Percentiles rank a stretch among this genome's conserved stretches.
Evolutionary conservation across 2,797 vertebrate genomes (phyloP).

Genomic region (Paratrypauchen microcephalus): DNA sequence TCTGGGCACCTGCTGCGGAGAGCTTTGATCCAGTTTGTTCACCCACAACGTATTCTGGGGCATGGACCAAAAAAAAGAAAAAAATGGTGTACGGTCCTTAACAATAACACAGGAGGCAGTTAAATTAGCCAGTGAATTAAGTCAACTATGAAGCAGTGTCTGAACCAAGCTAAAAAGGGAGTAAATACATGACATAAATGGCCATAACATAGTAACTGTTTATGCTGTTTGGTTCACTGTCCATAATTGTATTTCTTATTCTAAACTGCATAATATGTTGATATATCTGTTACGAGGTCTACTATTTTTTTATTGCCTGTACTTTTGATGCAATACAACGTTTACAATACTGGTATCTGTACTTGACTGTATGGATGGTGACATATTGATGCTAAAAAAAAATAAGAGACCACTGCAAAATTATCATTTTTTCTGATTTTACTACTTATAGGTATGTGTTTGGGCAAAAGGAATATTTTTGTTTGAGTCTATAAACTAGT

Average conservation of each 20-base stretch:
- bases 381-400: too few species aligned
- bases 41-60: slow-evolving; percentile 33
- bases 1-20: slow-evolving; percentile 24
- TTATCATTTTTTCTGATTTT: too few species aligned
- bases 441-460: too few species aligned
- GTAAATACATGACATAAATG: not conserved
- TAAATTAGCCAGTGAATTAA: not conserved
- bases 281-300: too few species aligned
- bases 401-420: too few species aligned
- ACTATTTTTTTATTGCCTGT: not conserved
- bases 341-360: too few species aligned
- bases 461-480: too few species aligned
- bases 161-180: not conserved
- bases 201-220: not conserved
- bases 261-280: too few species aligned
- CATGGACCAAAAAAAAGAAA: slow-evolving; percentile 1
- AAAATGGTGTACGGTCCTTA: not conserved
- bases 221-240: not conserved
- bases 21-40: slow-evolving; percentile 60
- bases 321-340: not conserved
- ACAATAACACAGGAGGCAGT: slow-evolving; percentile 1
- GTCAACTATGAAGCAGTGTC: not conserved
- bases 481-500: too few species aligned
- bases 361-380: too few species aligned
- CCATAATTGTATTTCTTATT: not conserved